Evolutionary conservation across 1,140 invertebrate genomes (phyloP), one percentile per base, ranked within the genome.

Genomic region (Ceratina calcarata): DNA sequence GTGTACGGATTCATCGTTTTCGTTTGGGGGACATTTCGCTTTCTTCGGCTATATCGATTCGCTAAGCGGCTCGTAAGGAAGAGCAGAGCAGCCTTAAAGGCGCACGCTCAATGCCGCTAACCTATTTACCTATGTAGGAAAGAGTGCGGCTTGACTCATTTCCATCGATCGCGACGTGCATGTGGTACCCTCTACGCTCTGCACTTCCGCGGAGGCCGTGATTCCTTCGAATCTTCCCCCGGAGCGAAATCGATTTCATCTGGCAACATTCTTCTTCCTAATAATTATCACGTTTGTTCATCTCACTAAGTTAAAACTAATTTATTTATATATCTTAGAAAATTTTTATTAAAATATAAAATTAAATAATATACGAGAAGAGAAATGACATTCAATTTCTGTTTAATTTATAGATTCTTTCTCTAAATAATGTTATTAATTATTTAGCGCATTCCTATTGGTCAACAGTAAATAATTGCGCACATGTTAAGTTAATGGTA

Each of bases 41-140:
- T 89, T 85, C 60, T 70, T 80, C 66, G 73, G 69, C 78, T 88
- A 89, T 89, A 89, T 89, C 87, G 88, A 89, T 89, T 88, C 82
- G 77, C 78, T 87, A 87, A 86, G 86, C 85, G 83, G 83, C 81
- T 86, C 85, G 81, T 82, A 79, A 85, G 82, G 84, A 89, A 89
- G 88, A 86, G 86, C 83, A 74, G 82, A 88, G 87, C 84, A 81
- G 81, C 79, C 85, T 89, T 89, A 89, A 89, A 89, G 87, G 88
- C 88, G 88, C 88, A 89, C 86, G 86, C 88, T 83, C 87, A 84
- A 80, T 80, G 75, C 72, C 71, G 77, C 81, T 88, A 88, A 87
- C 86, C 87, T 85, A 87, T 89, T 86, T 89, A 83, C 79, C 83
- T 81, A 78, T 64, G 77, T 82, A 76, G 81, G 57, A 71, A 70